A percentile compares a stretch with the other conserved stretches of the same genome.
These are phyloP conservation scores for Canis aureus DNA, from an alignment of 2,113 vertebrate genomes.

Conservation along the genomic window DNA sequence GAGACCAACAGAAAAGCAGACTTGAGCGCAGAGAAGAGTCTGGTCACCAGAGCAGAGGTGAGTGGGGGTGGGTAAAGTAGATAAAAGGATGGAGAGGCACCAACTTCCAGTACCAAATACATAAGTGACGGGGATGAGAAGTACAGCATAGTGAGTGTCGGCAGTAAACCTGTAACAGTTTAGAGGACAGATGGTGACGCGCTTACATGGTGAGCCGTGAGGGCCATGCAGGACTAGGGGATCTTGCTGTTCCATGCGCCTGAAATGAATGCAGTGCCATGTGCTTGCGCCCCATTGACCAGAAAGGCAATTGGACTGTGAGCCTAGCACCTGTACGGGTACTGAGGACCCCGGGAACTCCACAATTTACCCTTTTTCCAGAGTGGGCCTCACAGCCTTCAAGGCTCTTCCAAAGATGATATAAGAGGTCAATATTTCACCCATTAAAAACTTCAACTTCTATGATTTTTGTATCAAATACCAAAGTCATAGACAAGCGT, in stretches of 20 bases:
- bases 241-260: rapidly evolving
- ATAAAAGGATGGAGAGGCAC: neutral
- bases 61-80: neutral
- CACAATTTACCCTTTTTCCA: neutral
- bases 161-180: neutral
- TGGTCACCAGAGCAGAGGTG: neutral
- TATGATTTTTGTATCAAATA: neutral
- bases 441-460: neutral
- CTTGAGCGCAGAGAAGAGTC: neutral
- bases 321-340: rapidly evolving
- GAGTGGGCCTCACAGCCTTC: neutral
- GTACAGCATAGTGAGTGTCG: neutral
- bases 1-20: neutral
- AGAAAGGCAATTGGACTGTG: neutral
- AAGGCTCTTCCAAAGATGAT: neutral
- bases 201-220: neutral
- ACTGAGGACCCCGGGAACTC: neutral
- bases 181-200: neutral
- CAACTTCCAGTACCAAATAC: neutral
- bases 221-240: rapidly evolving
- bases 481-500: rapidly evolving
- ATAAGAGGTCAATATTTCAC: neutral
- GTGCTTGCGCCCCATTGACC: neutral
- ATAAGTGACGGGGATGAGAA: neutral
- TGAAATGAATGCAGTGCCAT: rapidly evolving